Evolutionary conservation across 2,888 invertebrate genomes (phyloP).

Genomic region (Anticlea derivata): DNA sequence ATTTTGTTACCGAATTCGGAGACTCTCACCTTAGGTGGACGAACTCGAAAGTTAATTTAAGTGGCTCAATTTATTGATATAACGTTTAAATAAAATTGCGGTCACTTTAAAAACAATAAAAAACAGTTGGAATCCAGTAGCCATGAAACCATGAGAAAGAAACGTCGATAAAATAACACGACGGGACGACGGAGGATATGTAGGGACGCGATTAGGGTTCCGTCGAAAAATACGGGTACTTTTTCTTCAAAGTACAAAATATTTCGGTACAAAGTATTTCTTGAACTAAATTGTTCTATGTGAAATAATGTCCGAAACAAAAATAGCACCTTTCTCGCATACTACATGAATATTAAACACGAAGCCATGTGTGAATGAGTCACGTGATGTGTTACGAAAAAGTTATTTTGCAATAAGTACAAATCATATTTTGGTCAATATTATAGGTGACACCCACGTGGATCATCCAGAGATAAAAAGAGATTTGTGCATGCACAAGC

Average conservation of each 20-base stretch:
- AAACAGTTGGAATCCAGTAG: conserved; percentile 74
- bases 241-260: background rate
- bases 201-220: conserved; percentile 54
- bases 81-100: conserved; percentile 73
- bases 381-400: too few relatives aligned
- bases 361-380: background rate
- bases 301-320: background rate
- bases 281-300: too few relatives aligned
- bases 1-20: conserved; percentile 44
- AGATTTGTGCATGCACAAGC: too few relatives aligned
- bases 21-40: conserved; percentile 49
- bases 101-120: conserved; percentile 66
- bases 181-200: conserved; percentile 45
- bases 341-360: background rate
- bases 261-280: too few relatives aligned
- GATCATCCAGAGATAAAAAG: background rate
- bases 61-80: conserved; percentile 65
- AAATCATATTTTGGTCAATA: too few relatives aligned
- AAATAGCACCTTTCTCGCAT: conserved; percentile 8
- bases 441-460: too few relatives aligned
- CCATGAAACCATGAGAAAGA: conserved; percentile 81
- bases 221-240: conserved; percentile 18
- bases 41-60: conserved; percentile 49
- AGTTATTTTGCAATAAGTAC: too few relatives aligned
- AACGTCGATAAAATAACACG: conserved; percentile 64